Conservation (phyloP, 2,888 invertebrate species). For the Ceratothoa steindachneri region DNA sequence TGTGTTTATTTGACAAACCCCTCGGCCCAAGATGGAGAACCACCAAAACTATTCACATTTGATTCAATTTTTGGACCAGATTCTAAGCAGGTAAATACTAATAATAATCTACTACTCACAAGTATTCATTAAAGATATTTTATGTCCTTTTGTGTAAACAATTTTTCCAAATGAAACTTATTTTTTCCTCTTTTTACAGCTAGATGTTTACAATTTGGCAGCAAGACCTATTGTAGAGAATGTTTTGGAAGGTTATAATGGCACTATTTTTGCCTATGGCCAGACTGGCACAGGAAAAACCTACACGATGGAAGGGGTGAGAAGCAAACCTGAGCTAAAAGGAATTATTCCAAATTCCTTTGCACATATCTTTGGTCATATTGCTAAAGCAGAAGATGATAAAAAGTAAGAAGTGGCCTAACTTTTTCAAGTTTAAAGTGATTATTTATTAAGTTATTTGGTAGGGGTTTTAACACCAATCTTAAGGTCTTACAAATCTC, state of each 20-base stretch:
- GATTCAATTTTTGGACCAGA: conserved; percentile 87
- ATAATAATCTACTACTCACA: too few relatives aligned
- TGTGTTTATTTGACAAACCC: conserved; percentile 34
- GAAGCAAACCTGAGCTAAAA: conserved; percentile 77
- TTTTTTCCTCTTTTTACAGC: too few relatives aligned
- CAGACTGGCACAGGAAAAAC: conserved; percentile 94
- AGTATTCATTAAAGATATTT: too few relatives aligned
- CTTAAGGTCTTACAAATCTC: too few relatives aligned
- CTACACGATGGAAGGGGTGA: conserved; percentile 93
- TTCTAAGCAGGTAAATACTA: conserved; percentile 67
- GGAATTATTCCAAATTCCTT: conserved; percentile 99
- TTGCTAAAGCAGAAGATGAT: conserved; percentile 85
- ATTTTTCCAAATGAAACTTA: too few relatives aligned
- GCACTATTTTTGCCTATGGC: conserved; percentile 63
- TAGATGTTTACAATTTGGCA: conserved; percentile 92
- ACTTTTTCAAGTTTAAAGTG: too few relatives aligned
- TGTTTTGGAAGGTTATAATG: conserved; percentile 64
- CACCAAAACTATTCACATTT: conserved; percentile 83
- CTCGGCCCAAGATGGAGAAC: conserved; percentile 52
- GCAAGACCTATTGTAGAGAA: conserved; percentile 95
- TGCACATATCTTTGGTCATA: conserved; percentile 96
- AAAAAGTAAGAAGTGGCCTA: conserved; percentile 64
- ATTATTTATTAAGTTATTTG: too few relatives aligned
- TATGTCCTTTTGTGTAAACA: too few relatives aligned
- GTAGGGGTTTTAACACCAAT: too few relatives aligned